Evolutionary conservation across 2,888 invertebrate species (phyloP), one percentile per base, ranked within the genome.

Genomic region (Piscicola geometra): DNA sequence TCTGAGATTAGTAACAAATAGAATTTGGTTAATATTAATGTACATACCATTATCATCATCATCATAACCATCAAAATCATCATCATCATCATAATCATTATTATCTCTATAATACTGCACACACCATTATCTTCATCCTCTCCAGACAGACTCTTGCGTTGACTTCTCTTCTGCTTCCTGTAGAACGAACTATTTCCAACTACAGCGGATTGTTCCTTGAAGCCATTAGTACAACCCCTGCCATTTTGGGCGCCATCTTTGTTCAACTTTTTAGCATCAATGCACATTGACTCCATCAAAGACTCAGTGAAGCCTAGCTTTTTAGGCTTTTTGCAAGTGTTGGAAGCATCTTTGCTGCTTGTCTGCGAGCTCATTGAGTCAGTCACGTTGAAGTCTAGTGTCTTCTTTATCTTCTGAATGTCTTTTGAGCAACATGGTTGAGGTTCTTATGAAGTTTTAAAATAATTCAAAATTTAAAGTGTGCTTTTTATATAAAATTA

Each of bases 371-470:
- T n/a, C n/a, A n/a, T n/a, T n/a, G n/a, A n/a, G n/a, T n/a, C 50
- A 15, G 50, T 3, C 3, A 5, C 60, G 3, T 56, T n/a, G n/a
- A 25, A 56, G 60, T 56, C 60, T 3, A 56, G 25, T 25, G 25
- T n/a, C 60, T 25, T 56, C 25, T 56, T 56, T 5, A 56, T n/a
- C 25, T 56, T 56, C n/a, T 56, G 60, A 56, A 56, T n/a, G n/a
- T 56, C 60, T n/a, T 56, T 56, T 56, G 60, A 56, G n/a, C 60
- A 56, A n/a, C 60, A 56, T 56, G 60, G 60, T n/a, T 56, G 60
- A 56, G 60, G 60, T 56, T 56, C 60, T 18, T 5, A 18, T 56
- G 25, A 5, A 3, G n/a, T 25, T 9, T 47, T 47, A 9, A 9
- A 47, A 47, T 47, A 21, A 15, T 69, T 69, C 15, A 30, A 32